phyloP scores from a whole-genome alignment of 1,140 invertebrate species.

The Orius laevigatus region DNA sequence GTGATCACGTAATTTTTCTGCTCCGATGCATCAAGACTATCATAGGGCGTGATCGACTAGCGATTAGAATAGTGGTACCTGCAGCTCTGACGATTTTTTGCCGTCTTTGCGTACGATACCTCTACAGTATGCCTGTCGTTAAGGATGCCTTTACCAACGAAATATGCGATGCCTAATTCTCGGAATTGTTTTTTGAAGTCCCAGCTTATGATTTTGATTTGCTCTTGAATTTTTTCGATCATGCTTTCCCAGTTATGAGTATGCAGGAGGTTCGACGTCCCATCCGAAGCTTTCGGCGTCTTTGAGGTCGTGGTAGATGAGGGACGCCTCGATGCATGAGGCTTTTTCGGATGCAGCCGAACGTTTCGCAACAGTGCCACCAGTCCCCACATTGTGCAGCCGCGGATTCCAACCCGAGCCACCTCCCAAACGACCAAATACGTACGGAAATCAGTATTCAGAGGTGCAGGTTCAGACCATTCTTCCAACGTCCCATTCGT shows the following conservation, averaged over 20 bases:
- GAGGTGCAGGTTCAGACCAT: conserved; percentile 26
- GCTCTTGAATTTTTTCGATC: conserved; percentile 37
- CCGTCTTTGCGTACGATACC: conserved; percentile 22
- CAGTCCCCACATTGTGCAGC: conserved; percentile 42
- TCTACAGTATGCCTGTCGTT: conserved; percentile 37
- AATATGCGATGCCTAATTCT: conserved; percentile 41
- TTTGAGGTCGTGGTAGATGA: conserved; percentile 23
- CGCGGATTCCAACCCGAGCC: conserved; percentile 46
- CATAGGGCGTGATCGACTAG: conserved; percentile 44
- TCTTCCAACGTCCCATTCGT: conserved; percentile 28
- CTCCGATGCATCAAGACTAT: conserved; percentile 47
- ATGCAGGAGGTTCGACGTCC: conserved; percentile 20
- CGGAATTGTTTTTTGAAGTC: conserved; percentile 37
- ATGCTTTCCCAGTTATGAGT: conserved; percentile 39
- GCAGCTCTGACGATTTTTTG: conserved; percentile 18
- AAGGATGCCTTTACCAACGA: conserved; percentile 47
- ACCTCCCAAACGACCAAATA: conserved; percentile 46
- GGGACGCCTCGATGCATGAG: conserved; percentile 40
- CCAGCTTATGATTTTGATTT: conserved; percentile 46
- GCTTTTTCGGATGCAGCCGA: conserved; percentile 53
- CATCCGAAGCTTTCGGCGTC: conserved; percentile 36
- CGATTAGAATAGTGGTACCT: conserved; percentile 43
- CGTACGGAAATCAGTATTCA: conserved; percentile 37
- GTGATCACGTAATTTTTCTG: conserved; percentile 44
- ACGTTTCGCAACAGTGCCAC: conserved; percentile 56